phyloP scores from a whole-genome alignment of 2,113 vertebrate genomes.

The Limnothrissa miodon region DNA sequence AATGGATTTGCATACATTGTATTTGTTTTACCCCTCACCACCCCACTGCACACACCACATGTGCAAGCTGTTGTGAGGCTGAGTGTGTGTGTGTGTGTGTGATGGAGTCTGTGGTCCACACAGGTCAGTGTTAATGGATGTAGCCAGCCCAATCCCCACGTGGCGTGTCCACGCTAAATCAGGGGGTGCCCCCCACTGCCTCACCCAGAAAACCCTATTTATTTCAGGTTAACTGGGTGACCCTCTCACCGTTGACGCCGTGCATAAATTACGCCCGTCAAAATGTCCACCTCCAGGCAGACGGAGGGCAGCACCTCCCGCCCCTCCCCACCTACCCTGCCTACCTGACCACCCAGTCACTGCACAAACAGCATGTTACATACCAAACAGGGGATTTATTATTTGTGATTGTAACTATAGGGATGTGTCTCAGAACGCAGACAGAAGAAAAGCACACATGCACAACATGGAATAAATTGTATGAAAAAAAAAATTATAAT shows the following conservation, averaged over 20 bases:
- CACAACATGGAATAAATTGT: too few relatives aligned
- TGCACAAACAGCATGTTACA: slow-evolving; percentile 4
- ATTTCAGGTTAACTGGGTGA: slow-evolving; percentile 48
- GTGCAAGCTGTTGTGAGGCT: neutral
- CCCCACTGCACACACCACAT: neutral
- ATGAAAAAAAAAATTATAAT: too few relatives aligned
- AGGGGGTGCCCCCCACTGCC: slow-evolving; percentile 17
- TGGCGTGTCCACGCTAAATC: slow-evolving; percentile 39
- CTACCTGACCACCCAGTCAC: slow-evolving; percentile 20
- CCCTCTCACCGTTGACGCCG: slow-evolving; percentile 29
- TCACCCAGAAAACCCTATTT: slow-evolving; percentile 43
- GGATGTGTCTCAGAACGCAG: neutral
- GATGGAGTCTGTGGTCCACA: neutral
- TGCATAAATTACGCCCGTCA: slow-evolving; percentile 39
- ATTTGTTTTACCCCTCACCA: neutral
- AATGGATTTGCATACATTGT: neutral
- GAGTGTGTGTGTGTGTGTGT: slow-evolving; percentile 14
- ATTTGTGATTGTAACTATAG: slow-evolving; percentile 31
- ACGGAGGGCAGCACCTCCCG: slow-evolving; percentile 26
- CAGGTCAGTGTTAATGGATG: slow-evolving; percentile 28
- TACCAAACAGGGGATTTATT: slow-evolving; percentile 26
- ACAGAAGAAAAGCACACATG: neutral
- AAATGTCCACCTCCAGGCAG: slow-evolving; percentile 17
- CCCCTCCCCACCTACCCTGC: slow-evolving; percentile 22
- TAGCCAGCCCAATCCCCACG: slow-evolving; percentile 12